Percentiles rank a stretch among this genome's conserved stretches.
phyloP scores from a whole-genome alignment of 2,888 invertebrate species.

The Dromius quadrimaculatus region DNA sequence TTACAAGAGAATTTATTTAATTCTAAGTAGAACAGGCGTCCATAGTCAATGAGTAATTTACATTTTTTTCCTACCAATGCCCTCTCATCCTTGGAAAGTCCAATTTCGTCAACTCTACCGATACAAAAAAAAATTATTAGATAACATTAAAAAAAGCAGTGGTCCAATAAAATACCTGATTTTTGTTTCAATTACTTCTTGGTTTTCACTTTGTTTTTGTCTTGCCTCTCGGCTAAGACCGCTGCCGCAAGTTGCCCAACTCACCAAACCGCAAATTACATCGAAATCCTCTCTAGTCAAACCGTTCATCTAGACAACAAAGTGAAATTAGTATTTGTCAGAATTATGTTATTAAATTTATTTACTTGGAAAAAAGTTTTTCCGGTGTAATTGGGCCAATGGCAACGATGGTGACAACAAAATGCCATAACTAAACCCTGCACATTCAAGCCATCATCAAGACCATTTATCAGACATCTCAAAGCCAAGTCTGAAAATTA shows the following conservation, averaged over 20 bases:
- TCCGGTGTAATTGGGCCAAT: constrained; percentile 78
- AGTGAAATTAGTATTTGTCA: constrained; percentile 21
- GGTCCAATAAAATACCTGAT: constrained; percentile 13
- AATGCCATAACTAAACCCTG: constrained; percentile 81
- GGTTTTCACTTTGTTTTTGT: constrained; percentile 53
- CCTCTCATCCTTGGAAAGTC: constrained; percentile 67
- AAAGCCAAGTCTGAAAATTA: constrained; percentile 76
- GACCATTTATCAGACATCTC: constrained; percentile 72
- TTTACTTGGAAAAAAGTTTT: constrained; percentile 71
- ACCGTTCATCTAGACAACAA: constrained; percentile 67
- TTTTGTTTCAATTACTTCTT: constrained; percentile 10
- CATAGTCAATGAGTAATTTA: constrained; percentile 83
- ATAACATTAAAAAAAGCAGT: not conserved
- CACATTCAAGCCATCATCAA: constrained; percentile 64
- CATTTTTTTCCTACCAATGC: constrained; percentile 78
- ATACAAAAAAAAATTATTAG: not conserved
- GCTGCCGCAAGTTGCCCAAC: constrained; percentile 90
- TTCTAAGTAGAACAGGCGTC: constrained; percentile 74
- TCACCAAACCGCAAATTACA: constrained; percentile 83
- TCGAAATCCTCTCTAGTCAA: constrained; percentile 76
- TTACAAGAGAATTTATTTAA: constrained; percentile 71
- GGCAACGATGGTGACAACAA: constrained; percentile 92
- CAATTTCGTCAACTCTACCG: constrained; percentile 61
- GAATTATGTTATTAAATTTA: not conserved
- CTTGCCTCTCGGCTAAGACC: constrained; percentile 71